These are phyloP conservation scores for Machimus atricapillus DNA, from an alignment of 2,888 invertebrate species.

Conservation along the genomic window DNA sequence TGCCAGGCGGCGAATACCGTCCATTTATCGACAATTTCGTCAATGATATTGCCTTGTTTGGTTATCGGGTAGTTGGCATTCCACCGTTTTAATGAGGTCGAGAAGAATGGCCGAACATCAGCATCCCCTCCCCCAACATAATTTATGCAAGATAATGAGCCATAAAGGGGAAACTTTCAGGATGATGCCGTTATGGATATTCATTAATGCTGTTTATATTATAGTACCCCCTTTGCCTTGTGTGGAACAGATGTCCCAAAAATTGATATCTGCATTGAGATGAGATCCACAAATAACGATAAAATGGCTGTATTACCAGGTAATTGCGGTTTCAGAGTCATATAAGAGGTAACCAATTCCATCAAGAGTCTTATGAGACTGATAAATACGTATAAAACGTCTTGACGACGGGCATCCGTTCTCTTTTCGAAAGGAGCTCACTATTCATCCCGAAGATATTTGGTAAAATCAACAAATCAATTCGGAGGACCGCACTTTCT, in stretches of 20 bases:
- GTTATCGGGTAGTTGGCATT: not conserved
- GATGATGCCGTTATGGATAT: not conserved
- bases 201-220: not conserved
- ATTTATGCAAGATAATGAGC: slow-evolving; percentile 1
- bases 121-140: not conserved
- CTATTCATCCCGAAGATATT: not conserved
- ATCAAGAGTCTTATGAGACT: not conserved
- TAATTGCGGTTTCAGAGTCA: not conserved
- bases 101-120: not conserved
- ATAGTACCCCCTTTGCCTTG: not conserved
- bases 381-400: not conserved
- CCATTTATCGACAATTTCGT: slow-evolving; percentile 29
- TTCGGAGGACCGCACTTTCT: not conserved
- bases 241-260: not conserved
- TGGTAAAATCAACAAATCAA: slow-evolving; percentile 4
- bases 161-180: not conserved
- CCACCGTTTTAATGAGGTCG: not conserved
- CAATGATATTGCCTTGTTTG: slow-evolving; percentile 10
- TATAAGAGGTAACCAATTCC: not conserved
- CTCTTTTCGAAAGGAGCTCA: not conserved
- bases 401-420: not conserved
- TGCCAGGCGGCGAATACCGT: not conserved
- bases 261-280: not conserved
- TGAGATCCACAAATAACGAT: not conserved
- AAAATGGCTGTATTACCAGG: not conserved